Evolutionary conservation across 2,888 invertebrate species (phyloP).

Genomic region (Melanophora roralis): DNA sequence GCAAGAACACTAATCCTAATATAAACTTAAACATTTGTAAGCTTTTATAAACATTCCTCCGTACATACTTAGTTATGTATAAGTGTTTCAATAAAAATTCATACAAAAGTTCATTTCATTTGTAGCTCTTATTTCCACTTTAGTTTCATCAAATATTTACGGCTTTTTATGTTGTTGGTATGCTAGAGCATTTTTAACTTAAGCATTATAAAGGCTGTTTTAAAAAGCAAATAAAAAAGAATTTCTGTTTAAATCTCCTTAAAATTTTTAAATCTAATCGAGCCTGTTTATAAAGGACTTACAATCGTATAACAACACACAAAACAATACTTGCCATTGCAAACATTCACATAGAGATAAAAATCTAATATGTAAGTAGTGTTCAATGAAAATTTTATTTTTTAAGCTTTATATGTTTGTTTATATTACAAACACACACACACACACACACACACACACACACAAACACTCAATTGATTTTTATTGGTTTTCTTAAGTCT

Average conservation of each 20-base stretch:
- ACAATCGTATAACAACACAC: background rate
- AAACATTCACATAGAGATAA: background rate
- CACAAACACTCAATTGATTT: constrained; percentile 9
- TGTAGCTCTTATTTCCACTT: background rate
- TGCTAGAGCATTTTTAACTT: background rate
- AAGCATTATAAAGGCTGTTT: background rate
- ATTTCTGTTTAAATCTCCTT: constrained; percentile 28
- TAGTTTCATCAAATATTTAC: background rate
- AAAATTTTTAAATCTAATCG: constrained; percentile 43
- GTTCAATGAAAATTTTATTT: constrained; percentile 2
- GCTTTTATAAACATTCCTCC: background rate
- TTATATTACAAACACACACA: background rate
- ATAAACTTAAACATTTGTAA: background rate
- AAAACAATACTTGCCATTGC: background rate
- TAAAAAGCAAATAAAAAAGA: background rate
- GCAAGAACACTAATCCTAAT: background rate
- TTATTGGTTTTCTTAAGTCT: background rate
- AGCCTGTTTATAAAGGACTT: constrained; percentile 11
- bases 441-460: background rate
- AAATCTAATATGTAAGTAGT: no score
- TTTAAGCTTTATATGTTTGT: background rate
- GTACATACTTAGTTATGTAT: background rate
- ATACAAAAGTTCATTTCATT: no score
- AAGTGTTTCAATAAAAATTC: no score
- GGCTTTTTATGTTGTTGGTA: background rate